Conservation (phyloP, 2,113 vertebrate species). For the Octodon degus region DNA sequence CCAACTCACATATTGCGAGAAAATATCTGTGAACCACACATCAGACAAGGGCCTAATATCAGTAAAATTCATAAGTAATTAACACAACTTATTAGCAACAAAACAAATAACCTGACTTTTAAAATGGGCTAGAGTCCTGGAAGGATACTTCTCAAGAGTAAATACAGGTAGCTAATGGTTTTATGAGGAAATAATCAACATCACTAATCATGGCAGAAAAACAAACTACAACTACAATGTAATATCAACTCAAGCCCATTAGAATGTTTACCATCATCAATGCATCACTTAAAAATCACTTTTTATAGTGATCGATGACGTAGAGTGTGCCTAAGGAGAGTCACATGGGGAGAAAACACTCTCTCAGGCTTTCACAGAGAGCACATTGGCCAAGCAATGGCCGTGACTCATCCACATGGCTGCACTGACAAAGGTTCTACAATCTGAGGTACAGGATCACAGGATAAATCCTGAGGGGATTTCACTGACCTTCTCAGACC, state of each 20-base stretch:
- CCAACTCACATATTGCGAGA: background rate
- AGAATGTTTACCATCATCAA: background rate
- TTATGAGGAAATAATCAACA: background rate
- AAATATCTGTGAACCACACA: background rate
- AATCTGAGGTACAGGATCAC: too few relatives aligned
- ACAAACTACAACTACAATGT: background rate
- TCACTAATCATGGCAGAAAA: background rate
- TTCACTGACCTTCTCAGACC: too few relatives aligned
- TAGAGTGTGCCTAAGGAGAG: too few relatives aligned
- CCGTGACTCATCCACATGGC: too few relatives aligned
- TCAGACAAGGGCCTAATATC: background rate
- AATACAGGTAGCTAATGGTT: background rate
- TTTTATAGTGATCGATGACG: too few relatives aligned
- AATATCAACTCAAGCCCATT: background rate
- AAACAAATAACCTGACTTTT: background rate
- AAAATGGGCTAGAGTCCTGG: background rate
- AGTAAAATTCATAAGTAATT: background rate
- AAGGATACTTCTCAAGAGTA: background rate
- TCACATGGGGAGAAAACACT: too few relatives aligned
- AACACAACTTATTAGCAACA: background rate
- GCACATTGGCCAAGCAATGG: too few relatives aligned
- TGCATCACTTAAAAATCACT: background rate
- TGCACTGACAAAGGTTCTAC: too few relatives aligned
- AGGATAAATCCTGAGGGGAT: too few relatives aligned
- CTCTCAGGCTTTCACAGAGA: too few relatives aligned